Percentiles rank a stretch among this genome's conserved stretches.
phyloP scores from a whole-genome alignment of 1,140 invertebrate species.

The Whitmania pigra region DNA sequence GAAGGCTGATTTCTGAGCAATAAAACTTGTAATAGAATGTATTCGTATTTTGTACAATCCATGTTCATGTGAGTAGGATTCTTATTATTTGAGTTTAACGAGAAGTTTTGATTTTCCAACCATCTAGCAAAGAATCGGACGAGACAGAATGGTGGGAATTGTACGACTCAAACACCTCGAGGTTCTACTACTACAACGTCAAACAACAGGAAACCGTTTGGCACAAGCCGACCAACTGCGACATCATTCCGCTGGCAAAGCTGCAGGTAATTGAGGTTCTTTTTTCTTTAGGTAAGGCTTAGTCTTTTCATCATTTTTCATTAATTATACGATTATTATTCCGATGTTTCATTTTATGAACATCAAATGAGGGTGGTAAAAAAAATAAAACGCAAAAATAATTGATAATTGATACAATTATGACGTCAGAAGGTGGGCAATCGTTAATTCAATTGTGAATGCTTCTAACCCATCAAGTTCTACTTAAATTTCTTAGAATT shows the following conservation, averaged over 20 bases:
- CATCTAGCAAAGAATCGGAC: conserved; percentile 67
- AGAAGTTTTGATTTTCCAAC: not conserved
- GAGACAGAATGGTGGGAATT: conserved; percentile 99
- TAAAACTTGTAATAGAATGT: not conserved
- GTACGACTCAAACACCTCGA: conserved; percentile 84
- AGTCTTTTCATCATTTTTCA: too few relatives aligned
- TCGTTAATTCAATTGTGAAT: too few relatives aligned
- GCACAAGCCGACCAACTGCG: conserved; percentile 89
- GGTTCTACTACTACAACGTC: conserved; percentile 98
- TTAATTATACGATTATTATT: too few relatives aligned
- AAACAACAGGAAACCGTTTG: conserved; percentile 87
- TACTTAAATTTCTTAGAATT: too few relatives aligned
- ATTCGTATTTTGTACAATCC: too few relatives aligned
- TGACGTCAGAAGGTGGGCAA: too few relatives aligned
- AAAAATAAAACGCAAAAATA: too few relatives aligned
- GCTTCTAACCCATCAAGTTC: too few relatives aligned
- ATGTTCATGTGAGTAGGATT: not conserved
- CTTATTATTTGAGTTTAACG: not conserved
- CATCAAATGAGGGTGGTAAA: too few relatives aligned
- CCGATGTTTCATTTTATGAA: too few relatives aligned
- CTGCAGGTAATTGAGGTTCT: conserved; percentile 52
- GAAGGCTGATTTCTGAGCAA: not conserved
- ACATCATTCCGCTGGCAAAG: conserved; percentile 94
- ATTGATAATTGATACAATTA: too few relatives aligned
- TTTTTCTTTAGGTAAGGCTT: too few relatives aligned